Conservation (phyloP, 2,797 vertebrate genomes). For the Myotis planiceps region DNA sequence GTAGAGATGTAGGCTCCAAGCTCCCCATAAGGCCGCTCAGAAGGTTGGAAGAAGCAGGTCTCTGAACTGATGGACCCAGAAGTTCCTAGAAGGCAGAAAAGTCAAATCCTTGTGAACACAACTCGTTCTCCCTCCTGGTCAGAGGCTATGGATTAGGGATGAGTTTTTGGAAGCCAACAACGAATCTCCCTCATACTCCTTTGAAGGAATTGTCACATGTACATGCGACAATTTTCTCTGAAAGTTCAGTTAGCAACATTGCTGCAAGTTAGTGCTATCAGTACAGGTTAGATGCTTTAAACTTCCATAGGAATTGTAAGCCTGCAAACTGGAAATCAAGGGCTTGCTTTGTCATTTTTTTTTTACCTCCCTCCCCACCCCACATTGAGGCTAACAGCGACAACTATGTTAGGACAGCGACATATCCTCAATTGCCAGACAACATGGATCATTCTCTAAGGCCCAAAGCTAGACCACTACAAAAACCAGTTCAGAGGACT, state of each 20-base stretch:
- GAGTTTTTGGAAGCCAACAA: background rate
- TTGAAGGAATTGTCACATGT: background rate
- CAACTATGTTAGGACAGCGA: background rate
- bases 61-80: constrained; percentile 89
- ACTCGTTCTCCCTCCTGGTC: background rate
- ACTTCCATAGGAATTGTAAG: constrained; percentile 28
- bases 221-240: background rate
- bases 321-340: constrained; percentile 3
- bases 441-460: background rate
- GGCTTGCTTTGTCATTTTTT: background rate
- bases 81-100: constrained; percentile 90
- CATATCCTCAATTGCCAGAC: background rate
- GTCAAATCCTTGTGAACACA: constrained; percentile 45
- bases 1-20: constrained; percentile 89
- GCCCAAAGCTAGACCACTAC: background rate
- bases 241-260: constrained; percentile 7
- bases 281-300: background rate
- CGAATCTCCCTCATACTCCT: background rate
- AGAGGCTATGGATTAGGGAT: background rate
- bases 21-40: constrained; percentile 91
- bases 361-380: background rate
- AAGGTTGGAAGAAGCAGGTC: constrained; percentile 90
- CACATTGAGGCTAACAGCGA: background rate
- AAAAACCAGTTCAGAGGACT: background rate
- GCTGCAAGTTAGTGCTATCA: background rate